These are phyloP conservation scores for Eudemis profundana DNA, from an alignment of 2,888 invertebrate species.

Conservation along the genomic window DNA sequence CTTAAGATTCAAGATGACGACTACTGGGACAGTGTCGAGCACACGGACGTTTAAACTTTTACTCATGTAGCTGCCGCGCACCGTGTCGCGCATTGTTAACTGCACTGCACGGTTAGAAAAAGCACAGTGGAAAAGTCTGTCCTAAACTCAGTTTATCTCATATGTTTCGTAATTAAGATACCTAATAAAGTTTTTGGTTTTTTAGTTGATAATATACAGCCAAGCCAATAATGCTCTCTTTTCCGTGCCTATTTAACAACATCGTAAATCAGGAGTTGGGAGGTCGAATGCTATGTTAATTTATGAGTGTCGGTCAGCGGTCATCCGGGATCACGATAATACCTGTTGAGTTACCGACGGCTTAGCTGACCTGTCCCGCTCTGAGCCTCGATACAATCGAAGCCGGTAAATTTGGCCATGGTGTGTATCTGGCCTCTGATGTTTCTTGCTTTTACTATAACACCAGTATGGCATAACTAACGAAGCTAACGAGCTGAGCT, in stretches of 20 bases:
- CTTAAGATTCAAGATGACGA: no score
- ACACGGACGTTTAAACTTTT: no score
- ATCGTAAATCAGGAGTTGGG: constrained; percentile 31
- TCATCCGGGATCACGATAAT: constrained; percentile 76
- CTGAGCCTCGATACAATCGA: not conserved
- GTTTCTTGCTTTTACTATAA: not conserved
- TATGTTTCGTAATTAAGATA: not conserved
- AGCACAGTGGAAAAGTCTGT: no score
- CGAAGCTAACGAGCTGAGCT: no score
- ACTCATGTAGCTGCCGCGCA: no score
- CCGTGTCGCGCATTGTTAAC: no score
- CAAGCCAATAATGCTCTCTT: not conserved
- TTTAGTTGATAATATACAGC: not conserved
- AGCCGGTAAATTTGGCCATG: not conserved
- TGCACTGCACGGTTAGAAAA: no score
- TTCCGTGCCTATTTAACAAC: constrained; percentile 13
- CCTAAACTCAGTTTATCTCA: no score
- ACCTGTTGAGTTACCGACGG: constrained; percentile 81
- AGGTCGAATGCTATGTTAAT: constrained; percentile 68
- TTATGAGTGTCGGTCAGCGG: constrained; percentile 68
- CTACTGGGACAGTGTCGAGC: no score
- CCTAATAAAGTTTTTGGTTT: no score
- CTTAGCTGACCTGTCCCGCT: constrained; percentile 53
- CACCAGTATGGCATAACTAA: not conserved
- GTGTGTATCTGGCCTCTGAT: not conserved